Conservation (phyloP, 1,140 invertebrate genomes). For the Camponotus vicinus region DNA sequence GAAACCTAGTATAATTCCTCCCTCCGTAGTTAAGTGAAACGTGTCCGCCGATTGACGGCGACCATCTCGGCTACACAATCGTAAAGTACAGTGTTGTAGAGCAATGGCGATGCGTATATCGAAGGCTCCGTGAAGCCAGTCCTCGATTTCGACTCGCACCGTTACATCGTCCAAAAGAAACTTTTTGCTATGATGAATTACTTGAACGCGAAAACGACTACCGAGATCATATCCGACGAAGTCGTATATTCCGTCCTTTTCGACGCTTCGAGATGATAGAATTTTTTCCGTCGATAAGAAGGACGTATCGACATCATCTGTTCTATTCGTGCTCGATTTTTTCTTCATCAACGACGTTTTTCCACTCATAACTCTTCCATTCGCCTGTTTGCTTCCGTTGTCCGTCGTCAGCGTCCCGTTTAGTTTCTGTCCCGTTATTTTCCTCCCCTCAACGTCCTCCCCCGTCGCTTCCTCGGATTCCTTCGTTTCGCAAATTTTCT, state of each 20-base stretch:
- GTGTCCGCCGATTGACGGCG: slow-evolving; percentile 76
- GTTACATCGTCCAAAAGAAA: slow-evolving; percentile 84
- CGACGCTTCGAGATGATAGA: not conserved
- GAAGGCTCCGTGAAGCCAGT: slow-evolving; percentile 83
- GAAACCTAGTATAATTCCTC: slow-evolving; percentile 77
- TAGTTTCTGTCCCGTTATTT: slow-evolving; percentile 15
- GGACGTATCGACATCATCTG: slow-evolving; percentile 61
- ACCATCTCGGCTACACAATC: slow-evolving; percentile 74
- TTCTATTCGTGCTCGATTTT: slow-evolving; percentile 26
- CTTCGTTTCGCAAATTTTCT: not conserved
- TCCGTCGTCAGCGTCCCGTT: slow-evolving; percentile 18
- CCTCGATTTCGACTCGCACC: slow-evolving; percentile 81
- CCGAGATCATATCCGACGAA: slow-evolving; percentile 84
- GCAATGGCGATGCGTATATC: slow-evolving; percentile 82
- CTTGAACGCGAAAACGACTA: slow-evolving; percentile 84
- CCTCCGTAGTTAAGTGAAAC: slow-evolving; percentile 76
- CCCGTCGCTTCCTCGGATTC: not conserved
- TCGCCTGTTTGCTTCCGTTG: slow-evolving; percentile 15
- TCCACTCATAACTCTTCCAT: slow-evolving; percentile 43
- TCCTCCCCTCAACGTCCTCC: no score
- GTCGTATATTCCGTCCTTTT: slow-evolving; percentile 53
- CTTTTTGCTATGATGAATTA: slow-evolving; percentile 82
- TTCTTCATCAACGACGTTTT: slow-evolving; percentile 30
- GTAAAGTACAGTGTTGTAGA: slow-evolving; percentile 73
- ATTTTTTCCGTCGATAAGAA: slow-evolving; percentile 58